Base-by-base conservation (phyloP, 2,888 invertebrate species). In the Spialia ferax region DNA sequence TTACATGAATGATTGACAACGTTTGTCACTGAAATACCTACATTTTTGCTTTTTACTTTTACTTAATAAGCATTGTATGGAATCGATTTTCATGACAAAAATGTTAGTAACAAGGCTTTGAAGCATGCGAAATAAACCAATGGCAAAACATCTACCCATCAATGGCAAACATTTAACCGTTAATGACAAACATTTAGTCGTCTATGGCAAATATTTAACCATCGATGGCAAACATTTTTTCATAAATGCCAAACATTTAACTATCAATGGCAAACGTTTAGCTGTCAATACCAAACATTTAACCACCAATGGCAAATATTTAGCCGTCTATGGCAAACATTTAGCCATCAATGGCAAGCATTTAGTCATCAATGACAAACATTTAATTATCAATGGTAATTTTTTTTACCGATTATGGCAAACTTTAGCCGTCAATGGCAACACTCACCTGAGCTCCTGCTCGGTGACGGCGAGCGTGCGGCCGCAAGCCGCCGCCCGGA, bases 391-490 rank as follows among this genome's bases (percentile, higher is more conserved):
- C 10, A 0, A 10, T 20, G 45, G 45, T 20, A 45, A 15, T 13
- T n/a, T n/a, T 5, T 42, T 42, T 42, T 42, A 1, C 32, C 32
- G 32, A 7, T 8, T 4, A n/a, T n/a, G 38, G n/a, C 3, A n/a
- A 32, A 32, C 4, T 8, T 32, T n/a, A 20, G 10, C 2, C 20
- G 18, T 1, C 2, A 7, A 20, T 18, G 45, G 5, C 22, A 22
- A 23, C 7, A 32, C 56, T 42, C 54, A 93, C 93, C 90, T 93
- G 10, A 93, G 70, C 72, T 93, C 93, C 65, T 93, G 89, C 69
- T 93, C 93, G 0, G 93, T 92, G 48, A 93, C 91, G 0, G 87
- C 91, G 0, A 93, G 71, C 0, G 93, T 92, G 11, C 93, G 78
- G 1, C 91, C 92, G 55, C 90, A 89, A 0, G 89, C 87, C 0